Evolutionary conservation across 2,113 vertebrate species (phyloP), one percentile per base, ranked within the genome.

Genomic region (Oreochromis spilurus): DNA sequence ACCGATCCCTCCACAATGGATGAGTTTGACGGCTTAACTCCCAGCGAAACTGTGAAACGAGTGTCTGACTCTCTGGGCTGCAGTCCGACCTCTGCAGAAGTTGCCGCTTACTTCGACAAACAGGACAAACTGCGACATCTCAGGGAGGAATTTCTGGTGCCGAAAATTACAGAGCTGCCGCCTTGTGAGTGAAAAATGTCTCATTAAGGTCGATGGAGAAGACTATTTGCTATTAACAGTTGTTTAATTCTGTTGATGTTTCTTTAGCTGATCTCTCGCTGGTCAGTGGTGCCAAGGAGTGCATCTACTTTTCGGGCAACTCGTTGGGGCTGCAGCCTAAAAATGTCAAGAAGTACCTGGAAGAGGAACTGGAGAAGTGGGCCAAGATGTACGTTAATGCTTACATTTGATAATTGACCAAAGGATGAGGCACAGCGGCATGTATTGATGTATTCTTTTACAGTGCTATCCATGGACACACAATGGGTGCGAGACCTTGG

Each of bases 351-450:
- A 93, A 91, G 26, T 99, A 98, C 85, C 85, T 99, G 65, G 96
- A 98, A 17, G 98, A 99, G 92, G 98, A 99, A 79, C 90, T 99
- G 89, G 97, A 99, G 58, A 99, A 97, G 75, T 99, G 98, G 99
- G 97, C 97, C 90, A 97, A 94, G 94, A 97, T 36, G 98, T 99
- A 94, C 85, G 97, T 94, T 6, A 1, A 6, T 6, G 3, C 9
- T 26, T 79, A 77, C 45, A 29, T n/a, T 40, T 12, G 24, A 26
- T 14, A 29, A n/a, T 65, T 52, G 13, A 2, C 40, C 2, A 10
- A 4, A 26, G 17, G n/a, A 53, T 62, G 9, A 29, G 45, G 45
- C 45, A 52, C 6, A n/a, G 45, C 31, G 26, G 45, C 43, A 19
- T 52, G 17, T 8, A 52, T 13, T 34, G 24, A 7, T 45, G 21